Percentiles rank a stretch among this genome's conserved stretches.
Evolutionary conservation across 2,113 vertebrate species (phyloP).

Genomic region (Podilymbus podiceps): DNA sequence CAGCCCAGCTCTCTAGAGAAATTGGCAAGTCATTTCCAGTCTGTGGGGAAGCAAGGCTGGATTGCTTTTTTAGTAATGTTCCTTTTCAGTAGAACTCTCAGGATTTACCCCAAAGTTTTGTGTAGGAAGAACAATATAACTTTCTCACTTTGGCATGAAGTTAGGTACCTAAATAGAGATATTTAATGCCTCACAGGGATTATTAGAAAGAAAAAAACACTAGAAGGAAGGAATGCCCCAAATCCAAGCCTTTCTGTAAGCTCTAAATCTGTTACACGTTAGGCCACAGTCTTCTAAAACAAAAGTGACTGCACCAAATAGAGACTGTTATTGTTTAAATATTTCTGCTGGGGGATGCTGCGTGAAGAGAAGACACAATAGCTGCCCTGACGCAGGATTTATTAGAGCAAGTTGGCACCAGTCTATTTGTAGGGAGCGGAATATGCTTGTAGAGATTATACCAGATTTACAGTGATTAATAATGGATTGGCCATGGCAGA

Average conservation of each 20-base stretch:
- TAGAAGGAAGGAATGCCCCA: neutral
- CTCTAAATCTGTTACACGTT: constrained; percentile 21
- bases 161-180: neutral
- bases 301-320: constrained; percentile 52
- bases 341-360: constrained; percentile 66
- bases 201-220: neutral
- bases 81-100: neutral
- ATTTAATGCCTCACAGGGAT: neutral
- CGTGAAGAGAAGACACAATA: constrained; percentile 32
- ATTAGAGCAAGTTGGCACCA: constrained; percentile 53
- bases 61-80: neutral
- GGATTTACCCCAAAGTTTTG: neutral
- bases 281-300: constrained; percentile 25
- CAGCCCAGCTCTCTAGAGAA: neutral
- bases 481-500: constrained; percentile 40
- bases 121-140: neutral
- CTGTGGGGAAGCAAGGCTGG: rapidly evolving
- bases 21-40: neutral
- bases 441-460: constrained; percentile 73
- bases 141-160: neutral
- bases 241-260: neutral
- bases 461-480: constrained; percentile 74
- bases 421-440: constrained; percentile 57
- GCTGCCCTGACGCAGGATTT: constrained; percentile 54
- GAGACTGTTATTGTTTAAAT: constrained; percentile 63